Conservation (phyloP, 2,113 vertebrate genomes). For the Anthoscopus minutus region DNA sequence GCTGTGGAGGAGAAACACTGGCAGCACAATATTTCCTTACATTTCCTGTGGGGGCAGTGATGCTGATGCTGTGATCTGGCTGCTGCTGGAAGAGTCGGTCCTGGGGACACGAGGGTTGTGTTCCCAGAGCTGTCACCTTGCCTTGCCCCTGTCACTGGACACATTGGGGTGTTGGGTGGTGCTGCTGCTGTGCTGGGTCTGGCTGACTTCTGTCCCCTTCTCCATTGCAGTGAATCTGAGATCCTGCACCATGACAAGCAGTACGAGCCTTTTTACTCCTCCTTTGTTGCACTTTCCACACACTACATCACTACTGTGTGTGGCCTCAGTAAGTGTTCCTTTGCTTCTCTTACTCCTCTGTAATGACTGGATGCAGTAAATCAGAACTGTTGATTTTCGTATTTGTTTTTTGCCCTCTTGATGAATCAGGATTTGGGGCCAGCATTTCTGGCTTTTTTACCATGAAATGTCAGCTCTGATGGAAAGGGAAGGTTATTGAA, state of each 20-base stretch:
- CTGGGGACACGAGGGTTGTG: not conserved
- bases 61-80: fast-evolving
- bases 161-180: fast-evolving
- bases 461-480: not conserved
- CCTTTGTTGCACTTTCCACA: slow-evolving; percentile 95
- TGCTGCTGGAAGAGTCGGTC: not conserved
- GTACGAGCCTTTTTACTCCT: slow-evolving; percentile 98
- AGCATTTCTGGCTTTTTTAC: not conserved
- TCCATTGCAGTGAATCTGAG: slow-evolving; percentile 84
- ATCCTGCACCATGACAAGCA: slow-evolving; percentile 98
- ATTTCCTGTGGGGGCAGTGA: fast-evolving
- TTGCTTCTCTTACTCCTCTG: not conserved
- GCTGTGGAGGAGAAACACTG: not conserved
- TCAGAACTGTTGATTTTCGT: not conserved
- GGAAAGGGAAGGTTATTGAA: not conserved
- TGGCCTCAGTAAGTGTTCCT: slow-evolving; percentile 85
- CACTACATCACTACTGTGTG: slow-evolving; percentile 99
- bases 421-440: not conserved
- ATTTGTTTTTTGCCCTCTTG: not conserved
- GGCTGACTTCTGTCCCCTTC: not conserved
- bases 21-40: not conserved
- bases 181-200: not conserved
- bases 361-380: not conserved
- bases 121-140: not conserved
- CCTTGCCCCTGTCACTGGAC: too few relatives aligned